Evolutionary conservation across 2,113 vertebrate species (phyloP), one percentile per base, ranked within the genome.

Genomic region (Thamnaconus septentrionalis): DNA sequence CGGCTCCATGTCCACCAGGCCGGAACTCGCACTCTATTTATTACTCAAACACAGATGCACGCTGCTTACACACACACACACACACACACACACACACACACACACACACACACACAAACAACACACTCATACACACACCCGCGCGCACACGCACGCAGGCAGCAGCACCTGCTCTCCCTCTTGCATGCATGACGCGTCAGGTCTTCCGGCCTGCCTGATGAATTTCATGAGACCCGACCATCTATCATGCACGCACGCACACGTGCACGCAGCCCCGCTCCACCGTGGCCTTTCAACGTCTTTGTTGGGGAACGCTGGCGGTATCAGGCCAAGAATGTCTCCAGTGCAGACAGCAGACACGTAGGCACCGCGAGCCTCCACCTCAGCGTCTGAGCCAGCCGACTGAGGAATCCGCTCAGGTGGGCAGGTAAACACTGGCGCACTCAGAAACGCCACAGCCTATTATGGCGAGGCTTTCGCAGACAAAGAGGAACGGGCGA

Each of bases 311-410:
- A 46, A 60, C 54, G 9, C 71, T 81, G 54, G 69, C 52, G 80
- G 80, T 86, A 89, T 78, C 74, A 81, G 84, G 60, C 65, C 66
- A 84, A 89, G 85, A 88, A 89, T 89, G 89, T 81, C 80, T 85
- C 75, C 60, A 59, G 56, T 79, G 72, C 71, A 83, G 86, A 83
- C 80, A 60, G 80, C 60, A 90, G 87, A 89, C 84, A 80, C 47
- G 59, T 72, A 88, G 86, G 87, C 84, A 88, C 86, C 83, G 61
- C 18, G 59, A 71, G 77, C 53, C 78, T 83, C 73, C 8, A 83
- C 69, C 79, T 81, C 76, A 65, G 55, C 41, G 80, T 77, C 79
- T 81, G 82, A 85, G 85, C 69, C 71, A 70, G 78, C 73, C 56
- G 31, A 65, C 79, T 73, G 65, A 86, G 80, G 80, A 87, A 86